Evolutionary conservation across 2,797 vertebrate genomes (phyloP).

Genomic region (Cossypha caffra): DNA sequence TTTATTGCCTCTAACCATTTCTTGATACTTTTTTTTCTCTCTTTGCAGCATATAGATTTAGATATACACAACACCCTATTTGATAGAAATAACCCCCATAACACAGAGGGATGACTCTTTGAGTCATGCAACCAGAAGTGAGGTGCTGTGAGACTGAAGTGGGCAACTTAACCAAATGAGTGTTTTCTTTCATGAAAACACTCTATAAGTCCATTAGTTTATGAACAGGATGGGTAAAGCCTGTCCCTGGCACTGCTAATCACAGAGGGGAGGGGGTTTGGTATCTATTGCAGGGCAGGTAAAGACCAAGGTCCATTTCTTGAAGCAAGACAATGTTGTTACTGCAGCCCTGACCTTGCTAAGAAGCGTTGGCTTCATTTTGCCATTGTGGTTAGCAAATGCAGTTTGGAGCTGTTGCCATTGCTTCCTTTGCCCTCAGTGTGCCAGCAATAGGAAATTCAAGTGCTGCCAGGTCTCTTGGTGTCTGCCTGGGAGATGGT

Average conservation of each 20-base stretch:
- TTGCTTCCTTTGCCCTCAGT: background rate
- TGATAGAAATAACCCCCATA: background rate
- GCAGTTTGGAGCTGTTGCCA: slow-evolving; percentile 49
- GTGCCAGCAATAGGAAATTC: accelerated
- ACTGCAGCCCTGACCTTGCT: slow-evolving; percentile 87
- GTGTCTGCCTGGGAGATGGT: background rate
- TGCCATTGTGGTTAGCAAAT: slow-evolving; percentile 88
- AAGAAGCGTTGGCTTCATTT: slow-evolving; percentile 89
- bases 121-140: accelerated
- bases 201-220: background rate
- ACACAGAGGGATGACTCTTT: background rate
- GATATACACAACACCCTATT: background rate
- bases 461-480: accelerated
- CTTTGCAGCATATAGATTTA: background rate
- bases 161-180: background rate
- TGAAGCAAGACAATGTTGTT: slow-evolving; percentile 77
- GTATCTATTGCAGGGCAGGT: accelerated
- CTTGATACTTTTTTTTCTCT: background rate
- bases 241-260: background rate
- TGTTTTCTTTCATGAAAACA: background rate
- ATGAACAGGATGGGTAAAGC: background rate
- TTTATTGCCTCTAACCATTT: background rate
- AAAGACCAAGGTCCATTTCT: background rate
- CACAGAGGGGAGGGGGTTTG: background rate
- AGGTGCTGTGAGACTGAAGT: background rate